Base-by-base conservation (phyloP, 1,140 invertebrate genomes). In the Chrysopa pallens region DNA sequence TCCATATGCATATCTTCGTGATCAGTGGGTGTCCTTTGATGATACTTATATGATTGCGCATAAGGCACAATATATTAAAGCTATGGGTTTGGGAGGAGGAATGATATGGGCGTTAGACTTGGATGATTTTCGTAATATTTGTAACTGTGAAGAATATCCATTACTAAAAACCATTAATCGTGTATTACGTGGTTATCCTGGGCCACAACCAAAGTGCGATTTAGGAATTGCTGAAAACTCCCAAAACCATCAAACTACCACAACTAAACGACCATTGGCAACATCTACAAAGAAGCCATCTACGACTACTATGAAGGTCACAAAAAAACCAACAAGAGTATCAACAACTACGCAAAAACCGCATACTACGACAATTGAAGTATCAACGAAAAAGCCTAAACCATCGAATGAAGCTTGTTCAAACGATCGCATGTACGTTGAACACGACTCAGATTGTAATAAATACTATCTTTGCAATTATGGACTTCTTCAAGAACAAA, bases 101-200 rank as follows among this genome's bases (percentile, higher is more conserved):
- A 90, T 91, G 86, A 73, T 87, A 4, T 92, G 88, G 87, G 80
- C 87, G 0, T 59, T 91, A 0, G 86, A 78, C 52, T 52, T 78
- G 40, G 75, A 78, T 54, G 78, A 74, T 59, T 84, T 84, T 48
- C 73, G 74, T 41, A 81, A 84, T 47, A 41, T 58, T 9, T 90
- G 85, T 49, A 73, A 69, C 13, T 88, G 84, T 55, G 85, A 86
- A 50, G 69, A 74, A 6, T 83, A 80, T 58, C 85, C 86, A 1
- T 58, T 92, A 29, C 58, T 91, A 0, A 73, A 72, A 43, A 87
- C 82, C 1, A 79, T 85, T 48, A 84, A 84, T 55, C 56, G 79
- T 45, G 78, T 83, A 1, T 59, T 84, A 1, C 61, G 80, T 45
- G 69, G 72, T 48, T 78, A 79, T 54, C 63, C 70, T 0, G 44